phyloP scores from a whole-genome alignment of 1,140 invertebrate genomes.

The Vanessa tameamea region DNA sequence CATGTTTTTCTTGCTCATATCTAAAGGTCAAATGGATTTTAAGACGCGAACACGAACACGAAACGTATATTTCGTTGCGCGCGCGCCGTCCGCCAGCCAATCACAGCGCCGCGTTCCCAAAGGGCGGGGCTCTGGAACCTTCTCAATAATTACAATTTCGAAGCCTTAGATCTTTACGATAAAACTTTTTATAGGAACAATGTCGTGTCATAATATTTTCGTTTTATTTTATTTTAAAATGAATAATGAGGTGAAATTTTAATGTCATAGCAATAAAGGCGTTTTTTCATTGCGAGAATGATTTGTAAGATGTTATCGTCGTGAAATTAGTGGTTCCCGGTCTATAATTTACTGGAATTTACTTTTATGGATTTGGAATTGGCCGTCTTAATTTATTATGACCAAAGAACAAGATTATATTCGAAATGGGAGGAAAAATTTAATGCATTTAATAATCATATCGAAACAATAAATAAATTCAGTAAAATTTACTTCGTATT shows the following conservation, averaged over 20 bases:
- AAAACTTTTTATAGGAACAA: slow-evolving; percentile 46
- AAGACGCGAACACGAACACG: neutral
- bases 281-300: slow-evolving; percentile 22
- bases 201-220: slow-evolving; percentile 47
- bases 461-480: no score
- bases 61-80: slow-evolving; percentile 21
- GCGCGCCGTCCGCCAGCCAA: slow-evolving; percentile 22
- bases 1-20: neutral
- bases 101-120: slow-evolving; percentile 10
- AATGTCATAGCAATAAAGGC: slow-evolving; percentile 4
- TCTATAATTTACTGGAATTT: slow-evolving; percentile 40
- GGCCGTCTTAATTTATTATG: slow-evolving; percentile 26
- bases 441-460: no score
- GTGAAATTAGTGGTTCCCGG: slow-evolving; percentile 28
- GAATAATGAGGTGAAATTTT: slow-evolving; percentile 6
- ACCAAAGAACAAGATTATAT: neutral
- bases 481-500: no score
- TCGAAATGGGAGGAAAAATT: neutral
- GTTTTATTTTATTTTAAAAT: slow-evolving; percentile 21
- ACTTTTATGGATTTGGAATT: slow-evolving; percentile 40
- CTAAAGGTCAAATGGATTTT: slow-evolving; percentile 12
- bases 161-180: slow-evolving; percentile 33
- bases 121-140: slow-evolving; percentile 34
- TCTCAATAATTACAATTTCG: slow-evolving; percentile 40
- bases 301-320: slow-evolving; percentile 30